A percentile compares a stretch with the other conserved stretches of the same genome.
These are phyloP conservation scores for Anorthoa munda DNA, from an alignment of 2,888 invertebrate species.

Conservation along the genomic window DNA sequence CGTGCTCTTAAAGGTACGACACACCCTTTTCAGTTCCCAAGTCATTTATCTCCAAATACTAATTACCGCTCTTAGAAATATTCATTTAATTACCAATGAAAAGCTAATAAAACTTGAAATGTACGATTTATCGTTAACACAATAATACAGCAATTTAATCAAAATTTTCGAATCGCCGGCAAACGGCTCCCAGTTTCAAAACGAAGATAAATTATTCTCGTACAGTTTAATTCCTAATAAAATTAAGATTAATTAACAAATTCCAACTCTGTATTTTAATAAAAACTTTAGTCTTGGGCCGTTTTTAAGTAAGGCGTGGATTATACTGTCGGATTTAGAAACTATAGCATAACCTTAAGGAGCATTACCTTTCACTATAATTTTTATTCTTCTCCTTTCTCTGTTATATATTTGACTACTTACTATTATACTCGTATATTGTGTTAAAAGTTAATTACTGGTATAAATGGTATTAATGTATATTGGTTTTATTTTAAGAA, in stretches of 20 bases:
- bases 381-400: too few relatives aligned
- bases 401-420: not conserved
- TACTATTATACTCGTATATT: not conserved
- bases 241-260: slow-evolving; percentile 69
- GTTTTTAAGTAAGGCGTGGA: slow-evolving; percentile 48
- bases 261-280: slow-evolving; percentile 71
- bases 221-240: slow-evolving; percentile 61
- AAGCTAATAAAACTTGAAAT: slow-evolving; percentile 17
- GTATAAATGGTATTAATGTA: too few relatives aligned
- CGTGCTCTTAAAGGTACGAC: too few relatives aligned
- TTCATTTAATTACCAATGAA: too few relatives aligned
- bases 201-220: slow-evolving; percentile 33
- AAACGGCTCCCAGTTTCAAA: slow-evolving; percentile 18
- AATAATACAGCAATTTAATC: slow-evolving; percentile 24
- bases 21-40: not conserved
- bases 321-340: slow-evolving; percentile 33
- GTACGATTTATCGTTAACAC: slow-evolving; percentile 17
- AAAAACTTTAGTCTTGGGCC: slow-evolving; percentile 66
- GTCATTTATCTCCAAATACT: not conserved
- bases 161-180: not conserved
- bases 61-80: not conserved
- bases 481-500: too few relatives aligned
- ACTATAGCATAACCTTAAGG: too few relatives aligned
- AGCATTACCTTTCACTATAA: too few relatives aligned
- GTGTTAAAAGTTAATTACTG: too few relatives aligned